Evolutionary conservation across 2,888 invertebrate genomes (phyloP), one percentile per base, ranked within the genome.

Genomic region (Colletes collaris): DNA sequence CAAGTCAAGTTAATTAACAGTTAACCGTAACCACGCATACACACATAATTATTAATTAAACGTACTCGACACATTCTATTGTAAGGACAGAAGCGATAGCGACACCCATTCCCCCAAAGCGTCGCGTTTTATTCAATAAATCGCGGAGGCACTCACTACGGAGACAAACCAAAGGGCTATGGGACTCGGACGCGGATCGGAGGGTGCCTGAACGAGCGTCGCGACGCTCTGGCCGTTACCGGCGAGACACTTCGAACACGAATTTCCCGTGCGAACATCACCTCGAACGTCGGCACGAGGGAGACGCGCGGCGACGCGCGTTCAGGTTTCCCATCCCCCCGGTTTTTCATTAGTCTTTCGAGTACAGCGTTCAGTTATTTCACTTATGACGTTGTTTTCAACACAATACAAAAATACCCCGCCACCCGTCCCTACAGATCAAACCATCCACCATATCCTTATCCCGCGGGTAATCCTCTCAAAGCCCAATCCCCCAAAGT

Each of bases 91-190:
- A 53, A 76, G 85, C 85, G 85, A 85, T 63, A 81, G 85, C 84
- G 75, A 1, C 63, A 62, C n/a, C 55, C 82, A 72, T n/a, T 5
- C 50, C 4, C 13, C n/a, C 4, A 46, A 80, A 83, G 83, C 81
- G 75, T 86, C 87, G 88, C 86, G 76, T 84, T 67, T 75, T 85
- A 86, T 88, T 85, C 81, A 75, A 89, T 88, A 86, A 89, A 91
- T 91, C 92, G 92, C 92, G 90, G 90, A 93, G 92, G 92, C 92
- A 93, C 91, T 91, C 91, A 92, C 92, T 92, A 86, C 90, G 91
- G 90, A 90, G 85, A 62, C 3, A 66, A 73, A 80, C 64, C 52
- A 74, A 84, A 79, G 88, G 89, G 90, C 90, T 91, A 50, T 88
- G 90, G 89, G 81, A 89, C 92, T 92, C 92, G 92, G 89, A 92